A percentile compares a stretch with the other conserved stretches of the same genome.
phyloP scores from a whole-genome alignment of 2,113 vertebrate species.

The Hipposideros armiger region DNA sequence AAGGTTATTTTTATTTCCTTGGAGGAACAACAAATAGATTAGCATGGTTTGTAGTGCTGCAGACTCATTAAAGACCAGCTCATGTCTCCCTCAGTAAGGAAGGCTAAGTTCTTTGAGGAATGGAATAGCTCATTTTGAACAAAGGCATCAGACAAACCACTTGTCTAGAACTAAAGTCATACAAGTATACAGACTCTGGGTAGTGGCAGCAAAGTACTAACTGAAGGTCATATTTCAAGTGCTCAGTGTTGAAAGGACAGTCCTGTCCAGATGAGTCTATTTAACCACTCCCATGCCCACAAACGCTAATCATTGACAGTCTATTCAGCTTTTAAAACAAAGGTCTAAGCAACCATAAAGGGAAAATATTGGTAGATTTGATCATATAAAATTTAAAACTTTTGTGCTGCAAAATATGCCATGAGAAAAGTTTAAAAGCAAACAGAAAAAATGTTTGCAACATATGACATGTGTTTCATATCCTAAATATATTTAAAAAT shows the following conservation, averaged over 20 bases:
- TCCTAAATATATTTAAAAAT: slow-evolving; percentile 2
- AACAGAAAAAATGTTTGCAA: not conserved
- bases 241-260: not conserved
- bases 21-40: slow-evolving; percentile 38
- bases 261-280: not conserved
- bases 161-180: not conserved
- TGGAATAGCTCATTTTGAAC: slow-evolving; percentile 39
- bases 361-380: not conserved
- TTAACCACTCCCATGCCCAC: not conserved
- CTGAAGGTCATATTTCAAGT: not conserved
- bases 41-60: not conserved
- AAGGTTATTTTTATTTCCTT: slow-evolving; percentile 53
- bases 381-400: not conserved
- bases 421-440: slow-evolving; percentile 6
- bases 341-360: not conserved
- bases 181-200: not conserved
- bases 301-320: not conserved
- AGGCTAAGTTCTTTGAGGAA: not conserved
- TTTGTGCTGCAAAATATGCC: not conserved
- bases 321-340: slow-evolving; percentile 27
- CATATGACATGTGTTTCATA: not conserved
- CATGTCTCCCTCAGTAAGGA: not conserved
- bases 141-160: not conserved
- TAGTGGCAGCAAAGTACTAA: not conserved
- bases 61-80: slow-evolving; percentile 11